Evolutionary conservation across 2,888 invertebrate species (phyloP).

Genomic region (Leistus spinibarbis): DNA sequence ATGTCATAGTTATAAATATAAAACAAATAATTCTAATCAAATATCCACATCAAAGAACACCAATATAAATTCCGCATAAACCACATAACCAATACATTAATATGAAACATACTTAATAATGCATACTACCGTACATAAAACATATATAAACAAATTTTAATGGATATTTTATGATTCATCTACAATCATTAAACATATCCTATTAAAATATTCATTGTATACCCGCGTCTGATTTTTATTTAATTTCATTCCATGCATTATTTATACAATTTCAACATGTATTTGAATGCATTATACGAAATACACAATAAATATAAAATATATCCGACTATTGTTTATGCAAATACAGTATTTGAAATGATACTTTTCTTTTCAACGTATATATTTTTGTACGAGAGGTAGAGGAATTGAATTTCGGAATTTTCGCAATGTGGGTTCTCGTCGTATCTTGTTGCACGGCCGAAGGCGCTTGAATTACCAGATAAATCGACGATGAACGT

Average conservation of each 20-base stretch:
- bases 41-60: neutral
- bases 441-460: slow-evolving; percentile 26
- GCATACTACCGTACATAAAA: neutral
- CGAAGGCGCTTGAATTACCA: slow-evolving; percentile 26
- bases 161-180: neutral
- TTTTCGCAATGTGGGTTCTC: neutral
- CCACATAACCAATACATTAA: neutral
- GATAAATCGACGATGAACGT: slow-evolving; percentile 35
- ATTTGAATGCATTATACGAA: neutral
- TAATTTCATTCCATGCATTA: neutral
- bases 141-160: neutral
- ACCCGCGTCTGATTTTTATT: neutral
- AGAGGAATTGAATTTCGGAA: neutral
- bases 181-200: neutral
- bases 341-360: neutral
- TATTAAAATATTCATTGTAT: neutral
- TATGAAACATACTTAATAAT: neutral
- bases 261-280: neutral
- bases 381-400: neutral
- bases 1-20: neutral
- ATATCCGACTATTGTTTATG: neutral
- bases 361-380: neutral
- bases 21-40: neutral
- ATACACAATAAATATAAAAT: neutral
- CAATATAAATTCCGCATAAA: neutral